These are phyloP conservation scores for Monodelphis domestica DNA, from an alignment of 2,797 vertebrate genomes.

Conservation along the genomic window DNA sequence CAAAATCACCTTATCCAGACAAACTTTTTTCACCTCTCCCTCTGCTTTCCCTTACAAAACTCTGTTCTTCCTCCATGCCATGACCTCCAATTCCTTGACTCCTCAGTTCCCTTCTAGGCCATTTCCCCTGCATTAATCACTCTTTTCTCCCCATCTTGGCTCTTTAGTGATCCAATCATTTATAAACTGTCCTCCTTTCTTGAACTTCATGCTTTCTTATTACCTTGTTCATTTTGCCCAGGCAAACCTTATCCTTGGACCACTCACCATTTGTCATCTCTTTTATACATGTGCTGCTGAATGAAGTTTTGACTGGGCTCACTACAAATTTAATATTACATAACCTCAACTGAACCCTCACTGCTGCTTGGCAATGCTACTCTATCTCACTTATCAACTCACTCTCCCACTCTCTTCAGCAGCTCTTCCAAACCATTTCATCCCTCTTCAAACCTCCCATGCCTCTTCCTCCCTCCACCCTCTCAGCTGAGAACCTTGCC, in stretches of 20 bases:
- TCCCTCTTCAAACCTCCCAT: not conserved
- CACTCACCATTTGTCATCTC: not conserved
- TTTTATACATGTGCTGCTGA: not conserved
- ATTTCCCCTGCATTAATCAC: not conserved
- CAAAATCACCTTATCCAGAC: not conserved
- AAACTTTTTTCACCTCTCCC: not conserved
- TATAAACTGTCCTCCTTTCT: not conserved
- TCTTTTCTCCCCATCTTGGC: not conserved
- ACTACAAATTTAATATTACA: not conserved
- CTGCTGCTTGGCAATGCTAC: not conserved
- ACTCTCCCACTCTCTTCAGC: not conserved
- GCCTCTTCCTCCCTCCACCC: not conserved
- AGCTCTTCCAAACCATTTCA: not conserved
- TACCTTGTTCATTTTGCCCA: not conserved
- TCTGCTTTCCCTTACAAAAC: not conserved
- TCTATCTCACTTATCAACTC: not conserved
- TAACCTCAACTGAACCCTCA: not conserved
- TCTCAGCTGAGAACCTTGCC: not conserved
- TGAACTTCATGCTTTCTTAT: not conserved
- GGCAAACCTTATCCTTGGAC: not conserved
- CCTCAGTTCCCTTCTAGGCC: not conserved
- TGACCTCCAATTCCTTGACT: not conserved
- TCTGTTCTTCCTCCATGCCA: not conserved
- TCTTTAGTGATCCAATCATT: not conserved
- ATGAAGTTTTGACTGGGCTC: not conserved